These are phyloP conservation scores for Agrotis clavis DNA, from an alignment of 2,888 invertebrate species.

Conservation along the genomic window DNA sequence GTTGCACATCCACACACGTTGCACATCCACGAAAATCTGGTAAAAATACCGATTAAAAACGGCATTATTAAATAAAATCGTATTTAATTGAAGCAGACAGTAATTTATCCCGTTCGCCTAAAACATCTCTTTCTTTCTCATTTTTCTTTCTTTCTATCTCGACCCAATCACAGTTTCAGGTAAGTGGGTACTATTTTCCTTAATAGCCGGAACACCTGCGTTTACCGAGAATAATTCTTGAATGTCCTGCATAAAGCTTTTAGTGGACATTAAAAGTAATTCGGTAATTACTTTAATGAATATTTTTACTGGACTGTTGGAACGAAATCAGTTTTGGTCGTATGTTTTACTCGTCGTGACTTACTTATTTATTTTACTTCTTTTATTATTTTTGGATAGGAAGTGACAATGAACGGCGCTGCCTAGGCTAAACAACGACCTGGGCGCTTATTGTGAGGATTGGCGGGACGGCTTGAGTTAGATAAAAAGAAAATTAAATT, in stretches of 20 bases:
- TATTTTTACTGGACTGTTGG: slow-evolving; percentile 24
- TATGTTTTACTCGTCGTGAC: too few species aligned
- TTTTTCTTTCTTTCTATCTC: slow-evolving; percentile 3
- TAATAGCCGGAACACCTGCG: slow-evolving; percentile 52
- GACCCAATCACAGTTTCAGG: background rate
- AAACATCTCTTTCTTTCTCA: slow-evolving; percentile 5
- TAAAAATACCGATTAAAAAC: background rate
- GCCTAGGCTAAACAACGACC: too few species aligned
- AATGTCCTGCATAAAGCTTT: slow-evolving; percentile 55
- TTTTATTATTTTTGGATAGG: too few species aligned
- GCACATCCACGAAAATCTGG: too few species aligned
- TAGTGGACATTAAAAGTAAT: slow-evolving; percentile 53
- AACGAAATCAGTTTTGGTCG: background rate
- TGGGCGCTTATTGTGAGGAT: too few species aligned
- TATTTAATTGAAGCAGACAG: background rate
- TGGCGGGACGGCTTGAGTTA: too few species aligned
- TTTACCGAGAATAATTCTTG: slow-evolving; percentile 35
- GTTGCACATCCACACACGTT: too few species aligned
- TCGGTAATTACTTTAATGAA: slow-evolving; percentile 41
- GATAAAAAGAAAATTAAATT: too few species aligned
- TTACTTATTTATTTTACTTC: too few species aligned
- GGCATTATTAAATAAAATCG: background rate
- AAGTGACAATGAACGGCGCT: too few species aligned
- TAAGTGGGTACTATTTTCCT: slow-evolving; percentile 9
- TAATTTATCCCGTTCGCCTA: background rate